Percentiles rank a stretch among this genome's conserved stretches.
phyloP scores from a whole-genome alignment of 2,113 vertebrate genomes.

The Oreochromis spilurus region DNA sequence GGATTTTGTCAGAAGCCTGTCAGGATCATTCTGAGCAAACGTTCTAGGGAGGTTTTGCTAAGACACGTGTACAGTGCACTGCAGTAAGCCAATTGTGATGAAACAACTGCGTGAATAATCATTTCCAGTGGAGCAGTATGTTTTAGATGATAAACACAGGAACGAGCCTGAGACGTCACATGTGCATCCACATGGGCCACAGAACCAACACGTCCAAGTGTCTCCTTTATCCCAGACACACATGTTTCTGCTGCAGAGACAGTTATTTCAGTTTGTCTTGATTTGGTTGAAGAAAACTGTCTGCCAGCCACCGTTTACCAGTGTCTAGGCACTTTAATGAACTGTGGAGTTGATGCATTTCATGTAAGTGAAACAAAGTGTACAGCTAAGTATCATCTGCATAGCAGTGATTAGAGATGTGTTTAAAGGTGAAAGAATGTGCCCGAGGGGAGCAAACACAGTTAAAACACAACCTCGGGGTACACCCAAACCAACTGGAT shows the following conservation, averaged over 20 bases:
- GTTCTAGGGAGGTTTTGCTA: not conserved
- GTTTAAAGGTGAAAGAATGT: too few relatives aligned
- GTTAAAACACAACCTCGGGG: too few relatives aligned
- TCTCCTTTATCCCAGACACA: not conserved
- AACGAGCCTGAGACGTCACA: fast-evolving
- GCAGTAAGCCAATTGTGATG: not conserved
- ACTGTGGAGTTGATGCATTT: not conserved
- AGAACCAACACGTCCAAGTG: not conserved
- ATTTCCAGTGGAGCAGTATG: not conserved
- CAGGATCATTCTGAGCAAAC: not conserved
- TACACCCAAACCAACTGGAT: too few relatives aligned
- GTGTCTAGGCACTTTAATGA: not conserved
- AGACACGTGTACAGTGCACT: not conserved
- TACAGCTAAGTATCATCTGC: not conserved
- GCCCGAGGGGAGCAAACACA: too few relatives aligned
- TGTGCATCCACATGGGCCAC: not conserved
- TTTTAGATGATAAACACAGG: not conserved
- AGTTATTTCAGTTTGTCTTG: not conserved
- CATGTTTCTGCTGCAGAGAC: not conserved
- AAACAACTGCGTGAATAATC: not conserved
- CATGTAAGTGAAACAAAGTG: not conserved
- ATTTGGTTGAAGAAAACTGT: not conserved
- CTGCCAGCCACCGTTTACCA: not conserved
- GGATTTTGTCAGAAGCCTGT: not conserved
- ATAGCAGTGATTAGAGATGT: not conserved